A percentile compares a stretch with the other conserved stretches of the same genome.
Conservation (phyloP, 2,113 vertebrate species). For the Ophthalmolycus amberensis region DNA sequence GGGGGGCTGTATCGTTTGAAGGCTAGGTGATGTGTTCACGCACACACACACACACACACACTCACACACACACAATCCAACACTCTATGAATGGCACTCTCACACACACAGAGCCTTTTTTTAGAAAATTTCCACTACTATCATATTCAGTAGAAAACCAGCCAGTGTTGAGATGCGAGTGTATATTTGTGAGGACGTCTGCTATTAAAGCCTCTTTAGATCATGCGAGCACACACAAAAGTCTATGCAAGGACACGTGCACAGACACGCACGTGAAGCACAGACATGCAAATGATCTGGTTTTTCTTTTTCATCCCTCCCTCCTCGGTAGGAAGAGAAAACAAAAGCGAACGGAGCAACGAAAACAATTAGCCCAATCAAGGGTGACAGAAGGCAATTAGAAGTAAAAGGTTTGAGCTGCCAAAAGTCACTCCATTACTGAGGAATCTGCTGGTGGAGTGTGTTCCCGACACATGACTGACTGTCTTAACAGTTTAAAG, state of each 20-base stretch:
- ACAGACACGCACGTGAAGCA: constrained; percentile 40
- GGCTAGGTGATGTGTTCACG: constrained; percentile 28
- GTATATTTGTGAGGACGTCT: constrained; percentile 10
- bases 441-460: constrained; percentile 56
- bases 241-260: not conserved
- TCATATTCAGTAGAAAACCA: constrained; percentile 27
- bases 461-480: constrained; percentile 38
- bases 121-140: constrained; percentile 34
- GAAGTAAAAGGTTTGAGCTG: constrained; percentile 71
- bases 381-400: constrained; percentile 80
- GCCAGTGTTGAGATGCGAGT: not conserved
- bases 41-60: constrained; percentile 18
- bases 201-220: constrained; percentile 53
- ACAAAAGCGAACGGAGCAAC: constrained; percentile 70
- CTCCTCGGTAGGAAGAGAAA: constrained; percentile 59
- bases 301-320: constrained; percentile 22
- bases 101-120: constrained; percentile 4
- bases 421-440: constrained; percentile 69
- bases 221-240: constrained; percentile 6
- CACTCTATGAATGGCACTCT: constrained; percentile 18
- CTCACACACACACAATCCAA: not conserved
- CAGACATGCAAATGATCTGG: constrained; percentile 61
- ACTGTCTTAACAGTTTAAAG: constrained; percentile 52
- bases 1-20: constrained; percentile 45
- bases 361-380: constrained; percentile 80